Evolutionary conservation across 2,113 vertebrate species (phyloP).

Genomic region (Psettodes erumei): DNA sequence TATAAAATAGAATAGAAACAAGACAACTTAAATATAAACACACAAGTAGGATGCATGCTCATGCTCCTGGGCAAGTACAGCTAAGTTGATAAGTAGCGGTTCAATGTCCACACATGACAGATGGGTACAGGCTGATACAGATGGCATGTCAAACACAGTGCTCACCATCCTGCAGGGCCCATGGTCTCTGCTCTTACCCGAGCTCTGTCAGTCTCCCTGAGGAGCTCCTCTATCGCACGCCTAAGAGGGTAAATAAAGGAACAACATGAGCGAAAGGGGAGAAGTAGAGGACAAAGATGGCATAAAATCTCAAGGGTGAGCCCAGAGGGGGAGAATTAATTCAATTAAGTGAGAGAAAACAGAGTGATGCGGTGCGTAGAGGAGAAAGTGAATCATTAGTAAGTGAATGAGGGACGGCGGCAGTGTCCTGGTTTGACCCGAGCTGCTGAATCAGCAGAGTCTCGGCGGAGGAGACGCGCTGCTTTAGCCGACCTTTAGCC

Average conservation of each 20-base stretch:
- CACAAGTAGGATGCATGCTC: neutral
- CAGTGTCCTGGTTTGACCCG: slow-evolving; percentile 63
- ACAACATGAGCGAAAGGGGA: neutral
- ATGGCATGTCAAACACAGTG: slow-evolving; percentile 19
- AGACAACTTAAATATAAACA: neutral
- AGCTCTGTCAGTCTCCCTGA: slow-evolving; percentile 93
- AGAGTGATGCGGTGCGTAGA: slow-evolving; percentile 17
- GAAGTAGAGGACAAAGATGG: slow-evolving; percentile 4
- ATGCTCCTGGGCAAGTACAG: neutral
- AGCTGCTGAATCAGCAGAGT: slow-evolving; percentile 56
- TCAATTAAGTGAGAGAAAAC: slow-evolving; percentile 46
- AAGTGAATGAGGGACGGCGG: slow-evolving; percentile 9
- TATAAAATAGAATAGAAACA: neutral
- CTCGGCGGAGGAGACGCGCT: slow-evolving; percentile 16
- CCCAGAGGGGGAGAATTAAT: slow-evolving; percentile 31
- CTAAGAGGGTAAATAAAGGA: slow-evolving; percentile 73
- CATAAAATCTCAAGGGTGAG: slow-evolving; percentile 11
- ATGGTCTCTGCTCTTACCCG: slow-evolving; percentile 95
- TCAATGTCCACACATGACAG: neutral
- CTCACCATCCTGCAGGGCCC: slow-evolving; percentile 97
- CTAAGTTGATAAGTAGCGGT: neutral
- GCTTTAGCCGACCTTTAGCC: slow-evolving; percentile 46
- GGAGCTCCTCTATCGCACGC: slow-evolving; percentile 94
- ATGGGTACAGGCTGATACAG: slow-evolving; percentile 16
- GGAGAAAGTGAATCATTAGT: slow-evolving; percentile 38